Base-by-base conservation (phyloP, 2,888 invertebrate species). In the Creontiades dilutus region DNA sequence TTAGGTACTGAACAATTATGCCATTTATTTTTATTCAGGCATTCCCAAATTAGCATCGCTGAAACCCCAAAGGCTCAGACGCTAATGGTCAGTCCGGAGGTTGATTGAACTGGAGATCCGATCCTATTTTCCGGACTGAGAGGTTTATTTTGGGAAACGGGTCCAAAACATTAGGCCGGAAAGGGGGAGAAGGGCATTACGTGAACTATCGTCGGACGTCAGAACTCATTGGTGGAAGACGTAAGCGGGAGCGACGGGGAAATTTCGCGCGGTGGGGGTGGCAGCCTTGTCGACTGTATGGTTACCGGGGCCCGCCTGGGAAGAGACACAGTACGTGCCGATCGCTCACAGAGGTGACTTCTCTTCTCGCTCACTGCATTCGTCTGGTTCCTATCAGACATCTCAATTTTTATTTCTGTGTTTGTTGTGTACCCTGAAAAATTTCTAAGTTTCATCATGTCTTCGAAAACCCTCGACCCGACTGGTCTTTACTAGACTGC, bases 381-480 rank as follows among this genome's bases (percentile, higher is more conserved):
- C 78, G 46, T 16, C 47, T 46, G 78, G 9, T 85, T 37, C 11
- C 23, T 57, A 55, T 37, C 81, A 48, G 82, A 82, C 47, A 78
- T 82, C 23, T 82, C 13, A 48, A 82, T 52, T 82, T 48, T 19
- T 52, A 37, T 37, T 37, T 37, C 37, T 12, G 82, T 82, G 82
- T 82, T 68, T 82, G 9, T 80, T 19, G 52, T 48, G 81, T 81
- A n/a, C 37, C 37, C 37, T 7, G 52, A 52, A 80, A 23, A 28
- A 4, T 37, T 14, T 52, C 52, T 12, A 47, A 82, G 47, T 52
- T 28, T 28, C 89, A 84, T 75, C 84, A 89, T 84, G 84, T 82
- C 89, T 23, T 48, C 89, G 84, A 89, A 89, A 84, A 84, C 89
- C 27, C 84, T 89, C 75, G 89, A 89, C 84, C 89, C 89, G 52